phyloP scores from a whole-genome alignment of 2,888 invertebrate genomes.

The Cryptocephalus moraei region DNA sequence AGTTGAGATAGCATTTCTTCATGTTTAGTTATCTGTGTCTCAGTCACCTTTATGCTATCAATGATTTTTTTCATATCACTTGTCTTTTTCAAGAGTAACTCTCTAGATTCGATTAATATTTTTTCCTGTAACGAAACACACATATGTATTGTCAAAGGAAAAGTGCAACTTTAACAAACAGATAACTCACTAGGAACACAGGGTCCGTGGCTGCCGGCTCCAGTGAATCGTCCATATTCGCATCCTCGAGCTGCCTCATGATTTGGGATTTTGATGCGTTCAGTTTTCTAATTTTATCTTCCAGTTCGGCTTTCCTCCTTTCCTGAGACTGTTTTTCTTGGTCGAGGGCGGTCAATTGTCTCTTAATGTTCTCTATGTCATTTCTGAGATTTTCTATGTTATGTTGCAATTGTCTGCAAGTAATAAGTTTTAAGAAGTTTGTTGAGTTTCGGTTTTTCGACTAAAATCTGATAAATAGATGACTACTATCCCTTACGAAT shows the following conservation, averaged over 20 bases:
- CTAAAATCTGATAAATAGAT: too few species aligned
- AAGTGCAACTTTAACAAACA: background rate
- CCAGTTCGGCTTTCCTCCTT: slow-evolving; percentile 16
- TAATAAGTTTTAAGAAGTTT: too few species aligned
- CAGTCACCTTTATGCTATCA: slow-evolving; percentile 25
- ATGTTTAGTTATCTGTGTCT: slow-evolving; percentile 27
- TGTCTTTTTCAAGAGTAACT: slow-evolving; percentile 34
- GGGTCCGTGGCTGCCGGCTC: slow-evolving; percentile 30
- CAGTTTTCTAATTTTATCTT: slow-evolving; percentile 26
- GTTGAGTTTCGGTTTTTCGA: too few species aligned
- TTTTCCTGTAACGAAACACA: slow-evolving; percentile 24
- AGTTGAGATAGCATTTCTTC: slow-evolving; percentile 35
- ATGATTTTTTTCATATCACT: slow-evolving; percentile 28
- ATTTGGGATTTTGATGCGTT: slow-evolving; percentile 19
- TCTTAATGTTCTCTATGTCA: slow-evolving; percentile 11
- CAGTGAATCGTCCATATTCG: slow-evolving; percentile 19
- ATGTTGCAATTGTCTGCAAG: slow-evolving; percentile 16
- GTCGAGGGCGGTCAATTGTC: too few species aligned
- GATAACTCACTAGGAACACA: slow-evolving; percentile 25
- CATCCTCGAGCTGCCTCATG: slow-evolving; percentile 24
- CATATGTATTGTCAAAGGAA: background rate
- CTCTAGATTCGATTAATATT: slow-evolving; percentile 31
- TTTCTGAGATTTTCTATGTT: slow-evolving; percentile 19
- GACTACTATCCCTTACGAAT: too few species aligned
- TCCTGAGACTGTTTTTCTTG: background rate